phyloP scores from a whole-genome alignment of 2,113 vertebrate species.

The Pedetes capensis region DNA sequence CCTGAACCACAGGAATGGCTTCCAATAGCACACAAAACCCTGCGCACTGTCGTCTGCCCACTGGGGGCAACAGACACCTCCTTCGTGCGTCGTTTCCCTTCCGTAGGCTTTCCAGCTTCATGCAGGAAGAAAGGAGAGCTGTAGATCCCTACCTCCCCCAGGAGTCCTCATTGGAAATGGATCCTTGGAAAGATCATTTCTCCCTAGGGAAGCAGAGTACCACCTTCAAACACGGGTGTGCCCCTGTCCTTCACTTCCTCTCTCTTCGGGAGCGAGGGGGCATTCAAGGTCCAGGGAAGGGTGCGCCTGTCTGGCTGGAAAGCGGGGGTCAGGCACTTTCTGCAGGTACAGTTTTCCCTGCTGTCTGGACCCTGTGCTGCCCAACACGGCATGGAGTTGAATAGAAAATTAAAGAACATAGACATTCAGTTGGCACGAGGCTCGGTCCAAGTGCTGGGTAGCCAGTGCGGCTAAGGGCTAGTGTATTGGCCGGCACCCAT shows the following conservation, averaged over 20 bases:
- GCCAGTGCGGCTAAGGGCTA: neutral
- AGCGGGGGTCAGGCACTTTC: neutral
- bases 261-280: rapidly evolving
- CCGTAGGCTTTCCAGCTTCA: neutral
- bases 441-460: neutral
- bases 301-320: neutral
- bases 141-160: neutral
- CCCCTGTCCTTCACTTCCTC: no score
- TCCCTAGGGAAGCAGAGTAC: neutral
- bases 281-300: neutral
- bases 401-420: neutral
- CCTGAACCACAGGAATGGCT: neutral
- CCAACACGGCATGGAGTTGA: neutral
- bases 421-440: neutral
- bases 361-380: neutral
- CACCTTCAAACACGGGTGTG: rapidly evolving
- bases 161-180: neutral
- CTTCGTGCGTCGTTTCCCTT: neutral
- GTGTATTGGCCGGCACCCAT: neutral
- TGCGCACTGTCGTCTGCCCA: no score
- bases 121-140: neutral
- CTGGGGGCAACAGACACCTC: neutral
- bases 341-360: neutral
- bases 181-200: neutral
- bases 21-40: neutral